Evolutionary conservation across 2,797 vertebrate species (phyloP).

Genomic region (Lycodopsis pacificus): DNA sequence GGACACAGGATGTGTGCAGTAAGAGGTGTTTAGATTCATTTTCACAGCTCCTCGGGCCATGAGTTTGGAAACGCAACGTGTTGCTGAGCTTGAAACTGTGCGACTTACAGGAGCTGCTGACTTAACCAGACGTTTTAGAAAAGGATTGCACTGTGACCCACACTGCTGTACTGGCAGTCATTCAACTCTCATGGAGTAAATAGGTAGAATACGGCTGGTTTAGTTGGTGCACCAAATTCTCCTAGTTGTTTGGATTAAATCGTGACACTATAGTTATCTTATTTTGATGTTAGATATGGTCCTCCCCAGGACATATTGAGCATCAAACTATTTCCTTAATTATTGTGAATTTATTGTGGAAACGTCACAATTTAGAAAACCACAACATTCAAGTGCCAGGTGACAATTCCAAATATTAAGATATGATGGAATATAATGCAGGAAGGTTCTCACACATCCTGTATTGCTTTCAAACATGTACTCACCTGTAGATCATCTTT

Average conservation of each 20-base stretch:
- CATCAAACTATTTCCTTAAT: too few species aligned
- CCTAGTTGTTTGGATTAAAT: neutral
- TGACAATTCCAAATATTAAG: too few species aligned
- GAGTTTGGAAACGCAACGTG: neutral
- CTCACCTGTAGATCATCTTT: too few species aligned
- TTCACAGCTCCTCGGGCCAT: neutral
- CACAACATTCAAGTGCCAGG: too few species aligned
- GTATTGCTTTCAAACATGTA: too few species aligned
- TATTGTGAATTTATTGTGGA: too few species aligned
- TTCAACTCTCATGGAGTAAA: neutral
- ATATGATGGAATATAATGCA: too few species aligned
- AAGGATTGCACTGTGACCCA: neutral
- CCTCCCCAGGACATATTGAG: too few species aligned
- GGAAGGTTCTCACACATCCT: too few species aligned
- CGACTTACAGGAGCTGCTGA: neutral
- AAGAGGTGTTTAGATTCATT: slow-evolving; percentile 8
- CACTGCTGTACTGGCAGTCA: too few species aligned
- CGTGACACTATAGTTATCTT: too few species aligned
- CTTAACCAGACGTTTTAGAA: neutral
- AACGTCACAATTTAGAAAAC: neutral
- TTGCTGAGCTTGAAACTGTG: neutral
- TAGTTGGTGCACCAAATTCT: neutral
- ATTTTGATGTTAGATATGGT: too few species aligned
- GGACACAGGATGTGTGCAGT: slow-evolving; percentile 49
- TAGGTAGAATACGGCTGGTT: neutral